These are phyloP conservation scores for Vombatus ursinus DNA, from an alignment of 2,113 vertebrate genomes.

Conservation along the genomic window DNA sequence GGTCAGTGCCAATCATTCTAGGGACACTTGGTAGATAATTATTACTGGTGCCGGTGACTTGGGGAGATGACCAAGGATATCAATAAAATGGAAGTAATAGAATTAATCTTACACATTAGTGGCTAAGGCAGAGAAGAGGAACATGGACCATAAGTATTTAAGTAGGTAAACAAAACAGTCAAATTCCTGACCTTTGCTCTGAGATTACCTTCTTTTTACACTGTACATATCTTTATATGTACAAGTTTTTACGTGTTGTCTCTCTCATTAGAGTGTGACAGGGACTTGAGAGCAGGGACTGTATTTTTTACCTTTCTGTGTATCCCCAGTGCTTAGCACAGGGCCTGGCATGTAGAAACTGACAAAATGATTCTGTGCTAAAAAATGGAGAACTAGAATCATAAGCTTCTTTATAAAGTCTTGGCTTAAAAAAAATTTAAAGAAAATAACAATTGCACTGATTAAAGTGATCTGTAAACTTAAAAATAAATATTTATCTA, in stretches of 20 bases:
- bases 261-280: too few species aligned
- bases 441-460: slow-evolving; percentile 73
- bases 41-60: not conserved
- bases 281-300: too few species aligned
- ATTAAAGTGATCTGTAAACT: slow-evolving; percentile 69
- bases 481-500: slow-evolving; percentile 63
- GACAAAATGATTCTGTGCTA: not conserved
- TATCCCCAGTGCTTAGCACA: too few species aligned
- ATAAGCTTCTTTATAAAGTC: not conserved
- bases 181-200: too few species aligned
- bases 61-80: not conserved
- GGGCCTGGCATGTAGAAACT: not conserved
- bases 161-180: too few species aligned
- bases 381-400: not conserved
- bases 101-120: not conserved
- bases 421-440: slow-evolving; percentile 42
- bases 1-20: not conserved
- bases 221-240: too few species aligned
- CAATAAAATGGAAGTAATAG: not conserved
- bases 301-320: too few species aligned
- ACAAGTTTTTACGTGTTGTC: not conserved
- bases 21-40: not conserved
- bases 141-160: not conserved
- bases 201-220: not conserved
- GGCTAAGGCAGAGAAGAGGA: not conserved